These are phyloP conservation scores for Coenonympha arcania DNA, from an alignment of 2,888 invertebrate species.

Conservation along the genomic window DNA sequence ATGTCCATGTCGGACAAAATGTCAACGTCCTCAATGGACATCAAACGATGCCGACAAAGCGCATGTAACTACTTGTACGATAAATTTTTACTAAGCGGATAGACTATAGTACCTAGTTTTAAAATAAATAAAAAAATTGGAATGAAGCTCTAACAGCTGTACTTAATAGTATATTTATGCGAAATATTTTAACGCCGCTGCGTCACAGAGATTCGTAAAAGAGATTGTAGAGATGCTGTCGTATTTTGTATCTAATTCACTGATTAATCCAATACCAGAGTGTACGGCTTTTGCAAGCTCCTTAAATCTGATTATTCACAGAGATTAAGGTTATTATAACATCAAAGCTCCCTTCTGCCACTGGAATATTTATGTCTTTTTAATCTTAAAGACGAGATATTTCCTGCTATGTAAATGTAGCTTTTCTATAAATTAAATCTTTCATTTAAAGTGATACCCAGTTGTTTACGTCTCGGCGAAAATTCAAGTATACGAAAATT, in stretches of 20 bases:
- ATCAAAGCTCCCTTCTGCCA: constrained; percentile 29
- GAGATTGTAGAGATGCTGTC: background rate
- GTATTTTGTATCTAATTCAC: constrained; percentile 10
- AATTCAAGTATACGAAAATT: too few relatives aligned
- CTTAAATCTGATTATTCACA: constrained; percentile 17
- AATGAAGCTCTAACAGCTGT: too few relatives aligned
- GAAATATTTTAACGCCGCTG: too few relatives aligned
- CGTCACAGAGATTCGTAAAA: too few relatives aligned
- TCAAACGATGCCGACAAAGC: too few relatives aligned
- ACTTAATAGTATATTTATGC: constrained; percentile 31
- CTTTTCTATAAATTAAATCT: background rate
- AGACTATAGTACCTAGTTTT: too few relatives aligned
- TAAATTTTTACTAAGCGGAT: too few relatives aligned
- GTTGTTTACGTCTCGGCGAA: too few relatives aligned
- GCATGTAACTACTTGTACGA: too few relatives aligned
- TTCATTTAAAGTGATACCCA: background rate
- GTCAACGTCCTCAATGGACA: too few relatives aligned
- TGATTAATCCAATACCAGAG: constrained; percentile 1
- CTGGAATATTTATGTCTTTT: constrained; percentile 62
- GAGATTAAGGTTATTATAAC: constrained; percentile 18
- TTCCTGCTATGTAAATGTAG: background rate
- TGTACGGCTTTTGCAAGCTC: constrained; percentile 6
- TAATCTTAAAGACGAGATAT: constrained; percentile 42
- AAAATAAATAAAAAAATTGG: too few relatives aligned
- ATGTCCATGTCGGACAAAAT: too few relatives aligned